Conservation (phyloP, 2,113 vertebrate species). For the Phainopepla nitens region DNA sequence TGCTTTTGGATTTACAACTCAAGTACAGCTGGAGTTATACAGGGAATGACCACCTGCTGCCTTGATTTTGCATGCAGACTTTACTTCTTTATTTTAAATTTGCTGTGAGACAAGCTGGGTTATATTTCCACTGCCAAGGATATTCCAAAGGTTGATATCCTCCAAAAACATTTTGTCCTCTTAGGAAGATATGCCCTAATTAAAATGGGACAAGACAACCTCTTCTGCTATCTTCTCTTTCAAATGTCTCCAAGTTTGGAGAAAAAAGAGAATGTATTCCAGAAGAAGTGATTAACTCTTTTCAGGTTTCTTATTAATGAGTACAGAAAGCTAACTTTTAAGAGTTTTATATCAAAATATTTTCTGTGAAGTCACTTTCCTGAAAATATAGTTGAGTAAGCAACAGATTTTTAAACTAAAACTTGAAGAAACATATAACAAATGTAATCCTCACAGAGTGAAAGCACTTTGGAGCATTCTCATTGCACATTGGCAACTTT, state of each 20-base stretch:
- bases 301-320: background rate
- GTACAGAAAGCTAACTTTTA: background rate
- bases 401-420: background rate
- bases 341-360: background rate
- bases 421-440: background rate
- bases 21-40: constrained; percentile 44
- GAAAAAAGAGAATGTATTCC: background rate
- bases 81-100: constrained; percentile 42
- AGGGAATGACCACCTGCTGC: constrained; percentile 58
- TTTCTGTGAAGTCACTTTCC: background rate
- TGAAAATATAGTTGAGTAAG: background rate
- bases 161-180: constrained; percentile 28
- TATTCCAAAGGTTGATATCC: constrained; percentile 15
- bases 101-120: constrained; percentile 19
- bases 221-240: background rate
- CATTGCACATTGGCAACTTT: background rate
- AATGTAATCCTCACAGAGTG: background rate
- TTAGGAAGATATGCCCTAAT: background rate
- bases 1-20: constrained; percentile 52
- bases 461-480: background rate
- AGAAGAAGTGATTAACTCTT: background rate
- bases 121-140: constrained; percentile 4
- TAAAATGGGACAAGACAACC: background rate
- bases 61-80: constrained; percentile 54
- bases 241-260: background rate